phyloP scores from a whole-genome alignment of 2,797 vertebrate species.

The Monodelphis domestica region DNA sequence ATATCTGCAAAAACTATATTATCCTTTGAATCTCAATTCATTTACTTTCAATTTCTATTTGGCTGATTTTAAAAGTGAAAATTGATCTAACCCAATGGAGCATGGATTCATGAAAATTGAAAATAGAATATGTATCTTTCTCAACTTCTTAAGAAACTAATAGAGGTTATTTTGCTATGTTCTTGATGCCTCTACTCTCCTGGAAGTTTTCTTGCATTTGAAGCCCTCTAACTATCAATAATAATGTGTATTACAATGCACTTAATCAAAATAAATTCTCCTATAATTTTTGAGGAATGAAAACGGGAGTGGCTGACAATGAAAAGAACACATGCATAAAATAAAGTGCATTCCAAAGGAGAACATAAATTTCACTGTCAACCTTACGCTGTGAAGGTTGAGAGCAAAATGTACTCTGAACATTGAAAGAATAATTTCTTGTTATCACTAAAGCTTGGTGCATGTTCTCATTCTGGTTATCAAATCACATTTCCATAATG shows the following conservation, averaged over 20 bases:
- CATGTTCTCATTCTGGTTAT: slow-evolving; percentile 59
- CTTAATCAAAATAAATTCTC: slow-evolving; percentile 70
- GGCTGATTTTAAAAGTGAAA: slow-evolving; percentile 77
- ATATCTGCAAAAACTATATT: slow-evolving; percentile 71
- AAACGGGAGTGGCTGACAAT: slow-evolving; percentile 54
- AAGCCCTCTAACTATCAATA: slow-evolving; percentile 60
- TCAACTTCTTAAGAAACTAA: slow-evolving; percentile 65
- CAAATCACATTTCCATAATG: slow-evolving; percentile 61
- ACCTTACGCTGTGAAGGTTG: slow-evolving; percentile 56
- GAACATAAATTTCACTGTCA: slow-evolving; percentile 56
- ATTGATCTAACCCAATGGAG: slow-evolving; percentile 70
- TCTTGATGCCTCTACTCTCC: slow-evolving; percentile 31
- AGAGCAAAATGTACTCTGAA: slow-evolving; percentile 60
- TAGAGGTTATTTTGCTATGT: slow-evolving; percentile 58
- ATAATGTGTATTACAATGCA: slow-evolving; percentile 40
- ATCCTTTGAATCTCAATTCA: slow-evolving; percentile 80
- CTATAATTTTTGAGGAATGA: slow-evolving; percentile 58
- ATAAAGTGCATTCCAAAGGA: slow-evolving; percentile 51
- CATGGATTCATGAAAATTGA: slow-evolving; percentile 73
- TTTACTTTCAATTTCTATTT: slow-evolving; percentile 73
- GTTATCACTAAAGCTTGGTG: slow-evolving; percentile 63
- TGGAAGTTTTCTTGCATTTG: slow-evolving; percentile 59
- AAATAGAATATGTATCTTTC: slow-evolving; percentile 64
- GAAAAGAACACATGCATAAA: slow-evolving; percentile 61
- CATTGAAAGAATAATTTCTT: slow-evolving; percentile 61